These are phyloP conservation scores for Orchestia grillus DNA, from an alignment of 1,140 invertebrate species.

Conservation along the genomic window DNA sequence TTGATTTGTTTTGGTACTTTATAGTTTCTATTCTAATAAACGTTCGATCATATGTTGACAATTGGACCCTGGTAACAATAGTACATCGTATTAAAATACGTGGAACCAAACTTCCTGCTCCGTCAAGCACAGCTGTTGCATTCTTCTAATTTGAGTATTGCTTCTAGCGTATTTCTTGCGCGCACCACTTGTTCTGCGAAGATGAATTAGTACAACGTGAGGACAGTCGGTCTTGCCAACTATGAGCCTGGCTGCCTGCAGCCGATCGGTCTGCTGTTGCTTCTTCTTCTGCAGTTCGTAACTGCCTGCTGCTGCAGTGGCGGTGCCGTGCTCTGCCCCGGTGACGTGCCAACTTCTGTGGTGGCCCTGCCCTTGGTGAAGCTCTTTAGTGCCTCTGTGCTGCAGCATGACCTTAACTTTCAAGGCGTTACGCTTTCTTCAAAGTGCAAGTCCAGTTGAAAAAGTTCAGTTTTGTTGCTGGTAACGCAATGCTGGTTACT, in stretches of 20 bases:
- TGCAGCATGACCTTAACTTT: constrained; percentile 12
- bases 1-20: background rate
- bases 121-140: background rate
- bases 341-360: background rate
- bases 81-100: background rate
- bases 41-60: background rate
- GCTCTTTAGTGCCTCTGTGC: background rate
- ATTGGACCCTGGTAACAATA: background rate
- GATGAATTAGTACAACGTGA: constrained; percentile 11
- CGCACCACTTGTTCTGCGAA: background rate
- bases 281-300: background rate
- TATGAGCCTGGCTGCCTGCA: background rate
- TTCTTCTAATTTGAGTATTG: background rate
- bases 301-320: constrained; percentile 3
- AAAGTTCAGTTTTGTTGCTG: background rate
- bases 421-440: background rate
- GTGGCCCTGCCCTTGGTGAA: constrained; percentile 9
- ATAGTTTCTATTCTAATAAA: background rate
- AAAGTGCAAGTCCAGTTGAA: background rate
- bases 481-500: background rate
- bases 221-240: background rate
- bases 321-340: background rate
- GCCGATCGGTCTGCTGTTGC: background rate
- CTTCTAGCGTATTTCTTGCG: background rate
- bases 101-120: background rate